Evolutionary conservation across 2,113 vertebrate species (phyloP), one percentile per base, ranked within the genome.

Genomic region (Gasterosteus aculeatus): DNA sequence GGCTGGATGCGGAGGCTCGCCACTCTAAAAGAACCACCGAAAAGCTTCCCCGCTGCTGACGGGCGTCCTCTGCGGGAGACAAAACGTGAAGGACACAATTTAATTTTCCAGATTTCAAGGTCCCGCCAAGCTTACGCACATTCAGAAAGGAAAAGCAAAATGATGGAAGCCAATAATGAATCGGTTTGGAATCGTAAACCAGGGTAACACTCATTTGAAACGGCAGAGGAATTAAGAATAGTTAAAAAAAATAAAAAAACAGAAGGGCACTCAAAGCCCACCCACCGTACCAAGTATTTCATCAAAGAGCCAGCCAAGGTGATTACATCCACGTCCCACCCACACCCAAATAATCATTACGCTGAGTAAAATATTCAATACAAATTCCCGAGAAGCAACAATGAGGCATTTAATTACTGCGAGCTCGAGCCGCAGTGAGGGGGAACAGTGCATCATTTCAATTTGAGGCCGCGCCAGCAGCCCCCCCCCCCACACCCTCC

Each of bases 11-110:
- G 94, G 93, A 91, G 90, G 83, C 92, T 92, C 93, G 92, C 90
- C 87, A 91, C 58, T 95, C 95, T 98, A 98, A 95, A 99, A 99
- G 96, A 98, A 98, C 98, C 98, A 99, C 93, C 98, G 95, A 93
- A 99, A 99, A 75, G 98, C 98, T 95, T 98, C 97, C 33, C 97
- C 97, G 78, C 92, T 98, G 95, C 95, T 97, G 93, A 98, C 97
- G 88, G 97, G 97, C 90, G 97, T 97, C 95, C 97, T 98, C 97
- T 99, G 95, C 72, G 94, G 95, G 94, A 93, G 93, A 91, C 86
- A 93, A 87, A 87, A 15, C 12, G 46, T 57, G 69, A 86, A 86
- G 54, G 73, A 72, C 29, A 82, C 6, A 8, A 71, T 83, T 83
- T 78, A 83, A 81, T 85, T 75, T 53, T 53, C 15, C 63, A 46